Evolutionary conservation across 37 sponge, comb jelly and placozoan genomes (phyloP).

Genomic region (Diacarnus erythraeanus): DNA sequence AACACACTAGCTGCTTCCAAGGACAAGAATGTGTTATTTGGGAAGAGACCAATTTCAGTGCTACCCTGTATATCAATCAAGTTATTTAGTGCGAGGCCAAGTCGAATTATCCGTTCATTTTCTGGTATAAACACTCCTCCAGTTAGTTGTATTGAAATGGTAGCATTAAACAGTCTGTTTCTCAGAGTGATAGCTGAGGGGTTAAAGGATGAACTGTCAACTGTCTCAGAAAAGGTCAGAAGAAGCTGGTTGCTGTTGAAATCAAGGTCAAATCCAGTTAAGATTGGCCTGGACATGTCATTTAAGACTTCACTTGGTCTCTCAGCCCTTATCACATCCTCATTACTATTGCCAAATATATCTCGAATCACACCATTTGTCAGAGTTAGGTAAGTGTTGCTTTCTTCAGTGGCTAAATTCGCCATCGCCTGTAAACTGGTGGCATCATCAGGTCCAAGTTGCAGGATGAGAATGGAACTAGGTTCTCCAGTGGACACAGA

Average conservation of each 20-base stretch:
- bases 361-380: constrained; percentile 48
- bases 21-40: constrained; percentile 67
- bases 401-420: constrained; percentile 53
- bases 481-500: constrained; percentile 12
- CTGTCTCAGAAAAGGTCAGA: constrained; percentile 69
- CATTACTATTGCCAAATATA: constrained; percentile 51
- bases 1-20: constrained; percentile 38
- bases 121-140: constrained; percentile 33
- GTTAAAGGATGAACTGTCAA: constrained; percentile 64
- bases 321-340: constrained; percentile 34
- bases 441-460: constrained; percentile 63
- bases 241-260: constrained; percentile 59
- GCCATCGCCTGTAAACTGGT: constrained; percentile 40
- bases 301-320: constrained; percentile 42
- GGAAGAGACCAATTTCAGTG: constrained; percentile 52
- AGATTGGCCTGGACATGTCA: constrained; percentile 68
- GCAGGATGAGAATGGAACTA: constrained; percentile 43
- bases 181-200: constrained; percentile 66
- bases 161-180: constrained; percentile 49
- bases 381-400: constrained; percentile 64
- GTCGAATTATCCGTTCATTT: constrained; percentile 14
- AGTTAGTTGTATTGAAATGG: constrained; percentile 35
- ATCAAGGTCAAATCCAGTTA: constrained; percentile 69
- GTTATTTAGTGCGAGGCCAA: constrained; percentile 47
- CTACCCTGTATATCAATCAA: constrained; percentile 44